Conservation (phyloP, 2,113 vertebrate species). For the Australoheros scitulus region DNA sequence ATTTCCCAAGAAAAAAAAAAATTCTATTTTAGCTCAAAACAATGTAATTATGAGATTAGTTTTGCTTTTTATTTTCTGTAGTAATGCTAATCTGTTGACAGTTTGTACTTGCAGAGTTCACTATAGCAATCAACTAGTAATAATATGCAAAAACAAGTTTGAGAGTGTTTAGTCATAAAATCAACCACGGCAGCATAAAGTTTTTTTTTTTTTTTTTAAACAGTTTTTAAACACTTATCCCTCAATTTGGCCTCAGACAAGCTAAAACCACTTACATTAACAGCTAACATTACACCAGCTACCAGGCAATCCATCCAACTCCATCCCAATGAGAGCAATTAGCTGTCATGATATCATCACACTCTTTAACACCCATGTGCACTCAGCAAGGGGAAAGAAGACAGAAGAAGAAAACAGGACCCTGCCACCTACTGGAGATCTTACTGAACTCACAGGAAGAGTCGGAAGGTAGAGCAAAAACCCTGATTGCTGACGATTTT, state of each 20-base stretch:
- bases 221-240: conserved; percentile 50
- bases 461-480: background rate
- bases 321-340: conserved; percentile 74
- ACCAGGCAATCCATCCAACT: conserved; percentile 66
- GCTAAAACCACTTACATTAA: conserved; percentile 66
- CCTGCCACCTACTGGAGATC: conserved; percentile 83
- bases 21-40: conserved; percentile 14
- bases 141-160: background rate
- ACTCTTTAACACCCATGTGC: conserved; percentile 66
- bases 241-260: conserved; percentile 46
- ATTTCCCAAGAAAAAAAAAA: conserved; percentile 29
- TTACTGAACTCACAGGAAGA: conserved; percentile 51
- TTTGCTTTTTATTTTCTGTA: background rate
- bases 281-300: conserved; percentile 60
- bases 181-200: conserved; percentile 19
- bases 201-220: conserved; percentile 14
- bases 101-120: background rate
- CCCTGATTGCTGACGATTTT: background rate
- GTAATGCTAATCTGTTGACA: background rate
- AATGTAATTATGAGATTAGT: conserved; percentile 29
- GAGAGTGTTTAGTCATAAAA: conserved; percentile 14
- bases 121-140: conserved; percentile 6
- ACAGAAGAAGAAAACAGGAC: conserved; percentile 58
- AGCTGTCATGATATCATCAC: conserved; percentile 77
- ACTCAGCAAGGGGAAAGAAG: conserved; percentile 39